Conservation (phyloP, 2,888 invertebrate genomes). For the Flexamia atlantica region DNA sequence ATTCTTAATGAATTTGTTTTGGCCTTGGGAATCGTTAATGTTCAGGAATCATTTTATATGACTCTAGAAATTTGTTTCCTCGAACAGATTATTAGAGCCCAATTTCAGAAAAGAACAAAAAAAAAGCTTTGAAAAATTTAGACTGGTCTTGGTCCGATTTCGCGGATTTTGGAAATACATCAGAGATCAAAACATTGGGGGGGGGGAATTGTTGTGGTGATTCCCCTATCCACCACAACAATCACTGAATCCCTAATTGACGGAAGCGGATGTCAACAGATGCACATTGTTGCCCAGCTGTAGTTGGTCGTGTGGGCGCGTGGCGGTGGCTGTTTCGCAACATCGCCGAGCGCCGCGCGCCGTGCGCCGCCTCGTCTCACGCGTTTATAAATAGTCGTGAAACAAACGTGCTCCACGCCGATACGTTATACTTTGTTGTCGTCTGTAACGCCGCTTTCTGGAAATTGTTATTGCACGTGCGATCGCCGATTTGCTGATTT, state of each 20-base stretch:
- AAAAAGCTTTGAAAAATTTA: no score
- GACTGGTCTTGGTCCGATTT: no score
- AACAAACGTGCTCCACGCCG: slow-evolving; percentile 10
- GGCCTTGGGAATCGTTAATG: no score
- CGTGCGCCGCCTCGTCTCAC: background rate
- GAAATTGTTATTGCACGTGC: slow-evolving; percentile 17
- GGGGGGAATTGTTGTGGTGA: no score
- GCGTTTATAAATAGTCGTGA: slow-evolving; percentile 31
- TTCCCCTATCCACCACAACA: no score
- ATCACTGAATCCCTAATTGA: background rate
- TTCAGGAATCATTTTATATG: no score
- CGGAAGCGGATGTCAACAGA: slow-evolving; percentile 8
- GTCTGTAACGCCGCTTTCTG: background rate
- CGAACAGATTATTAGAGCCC: no score
- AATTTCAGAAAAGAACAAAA: no score
- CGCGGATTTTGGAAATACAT: no score
- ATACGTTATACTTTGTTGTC: slow-evolving; percentile 19
- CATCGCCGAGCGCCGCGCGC: background rate
- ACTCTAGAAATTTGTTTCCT: no score
- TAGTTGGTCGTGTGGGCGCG: background rate
- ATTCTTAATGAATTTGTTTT: no score
- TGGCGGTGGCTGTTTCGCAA: background rate
- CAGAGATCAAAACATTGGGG: no score
- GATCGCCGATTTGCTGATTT: background rate
- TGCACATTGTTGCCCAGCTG: slow-evolving; percentile 11